Percentiles rank a stretch among this genome's conserved stretches.
phyloP scores from a whole-genome alignment of 2,888 invertebrate genomes.

The Himalopsyche kuldschensis region DNA sequence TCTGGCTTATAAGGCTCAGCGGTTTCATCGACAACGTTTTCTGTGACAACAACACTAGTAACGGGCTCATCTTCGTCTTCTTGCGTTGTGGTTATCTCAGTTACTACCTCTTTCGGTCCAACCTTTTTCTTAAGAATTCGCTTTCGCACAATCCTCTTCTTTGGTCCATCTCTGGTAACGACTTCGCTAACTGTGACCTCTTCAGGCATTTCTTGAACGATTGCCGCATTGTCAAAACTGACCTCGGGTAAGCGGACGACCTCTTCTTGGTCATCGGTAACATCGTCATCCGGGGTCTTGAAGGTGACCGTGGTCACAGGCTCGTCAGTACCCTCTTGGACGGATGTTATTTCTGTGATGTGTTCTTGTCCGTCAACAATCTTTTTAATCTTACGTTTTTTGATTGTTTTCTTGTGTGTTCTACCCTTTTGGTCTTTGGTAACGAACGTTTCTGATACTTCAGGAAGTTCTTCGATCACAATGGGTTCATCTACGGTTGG shows the following conservation, averaged over 20 bases:
- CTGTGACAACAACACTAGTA: conserved; percentile 36
- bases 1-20: neutral
- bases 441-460: neutral
- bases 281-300: conserved; percentile 40
- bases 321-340: conserved; percentile 43
- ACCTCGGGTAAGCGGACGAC: conserved; percentile 41
- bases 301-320: conserved; percentile 42
- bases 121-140: conserved; percentile 43
- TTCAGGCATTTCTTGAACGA: conserved; percentile 41
- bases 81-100: conserved; percentile 46
- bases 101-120: conserved; percentile 44
- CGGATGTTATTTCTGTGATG: conserved; percentile 41
- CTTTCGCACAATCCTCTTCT: conserved; percentile 45
- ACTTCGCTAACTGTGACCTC: conserved; percentile 44
- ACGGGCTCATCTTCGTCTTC: conserved; percentile 36
- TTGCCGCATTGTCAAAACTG: neutral
- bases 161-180: conserved; percentile 46
- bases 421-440: conserved; percentile 4
- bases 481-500: conserved; percentile 31
- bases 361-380: conserved; percentile 43
- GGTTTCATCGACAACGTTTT: neutral
- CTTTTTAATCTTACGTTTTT: conserved; percentile 44
- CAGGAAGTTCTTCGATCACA: conserved; percentile 40
- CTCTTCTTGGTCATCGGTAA: conserved; percentile 42
- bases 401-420: conserved; percentile 41